Conservation (phyloP, 2,888 invertebrate species). For the Papilio protenor region DNA sequence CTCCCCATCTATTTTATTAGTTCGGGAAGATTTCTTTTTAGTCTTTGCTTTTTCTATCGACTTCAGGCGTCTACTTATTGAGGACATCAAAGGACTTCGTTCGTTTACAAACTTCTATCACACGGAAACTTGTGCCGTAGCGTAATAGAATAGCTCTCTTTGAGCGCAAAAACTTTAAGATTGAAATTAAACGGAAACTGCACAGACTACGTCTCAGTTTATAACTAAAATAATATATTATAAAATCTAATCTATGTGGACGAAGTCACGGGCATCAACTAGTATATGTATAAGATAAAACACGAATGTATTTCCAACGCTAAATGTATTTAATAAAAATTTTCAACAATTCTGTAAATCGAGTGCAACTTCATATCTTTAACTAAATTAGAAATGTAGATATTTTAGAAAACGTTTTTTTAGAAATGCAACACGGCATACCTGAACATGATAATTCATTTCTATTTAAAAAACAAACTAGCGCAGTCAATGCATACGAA, state of each 20-base stretch:
- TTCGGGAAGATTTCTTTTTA: background rate
- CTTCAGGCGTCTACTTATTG: background rate
- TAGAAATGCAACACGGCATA: slow-evolving; percentile 16
- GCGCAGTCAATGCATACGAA: slow-evolving; percentile 11
- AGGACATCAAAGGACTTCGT: background rate
- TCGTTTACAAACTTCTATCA: background rate
- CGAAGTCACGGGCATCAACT: background rate
- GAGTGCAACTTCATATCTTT: background rate
- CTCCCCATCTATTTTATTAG: background rate
- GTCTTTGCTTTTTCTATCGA: background rate
- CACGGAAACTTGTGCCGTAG: background rate
- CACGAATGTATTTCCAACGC: background rate
- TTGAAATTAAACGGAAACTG: background rate
- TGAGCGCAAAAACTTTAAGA: background rate
- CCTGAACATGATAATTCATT: slow-evolving; percentile 43
- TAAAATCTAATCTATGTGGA: background rate
- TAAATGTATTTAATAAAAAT: background rate
- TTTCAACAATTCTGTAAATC: background rate
- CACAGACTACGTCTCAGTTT: background rate
- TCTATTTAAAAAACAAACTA: slow-evolving; percentile 27
- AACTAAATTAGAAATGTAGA: slow-evolving; percentile 1
- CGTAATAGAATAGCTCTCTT: slow-evolving; percentile 1
- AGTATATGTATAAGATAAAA: background rate
- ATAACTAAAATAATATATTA: background rate
- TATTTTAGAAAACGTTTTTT: background rate